Base-by-base conservation (phyloP, 1,140 invertebrate species). In the Ips typographus region DNA sequence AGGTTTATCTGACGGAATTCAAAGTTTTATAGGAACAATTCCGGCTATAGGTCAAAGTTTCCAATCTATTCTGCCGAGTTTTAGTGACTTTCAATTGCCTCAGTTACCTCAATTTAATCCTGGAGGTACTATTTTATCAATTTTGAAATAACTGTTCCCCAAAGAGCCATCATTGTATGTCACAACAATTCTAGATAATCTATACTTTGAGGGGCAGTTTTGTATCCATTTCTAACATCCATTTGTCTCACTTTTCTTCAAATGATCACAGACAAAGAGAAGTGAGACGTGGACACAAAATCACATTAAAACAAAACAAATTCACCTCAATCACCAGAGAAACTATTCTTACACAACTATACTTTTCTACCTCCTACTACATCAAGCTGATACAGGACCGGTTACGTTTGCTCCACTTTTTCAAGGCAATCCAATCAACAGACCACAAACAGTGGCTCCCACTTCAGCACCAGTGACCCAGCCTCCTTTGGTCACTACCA, bases 21-120 rank as follows among this genome's bases (percentile, higher is more conserved):
- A 70, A 59, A 68, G 65, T 8, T 73, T 73, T 62, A 52, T 73
- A n/a, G 65, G 60, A 22, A 73, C 72, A 1, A 41, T 73, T 4
- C 72, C 72, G 4, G 64, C 66, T 36, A 73, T 73, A 52, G 72
- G 65, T 40, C 69, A 73, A 62, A 73, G 72, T 52, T 73, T 73
- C 44, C 69, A 71, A 39, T 71, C 69, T 7, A 62, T 73, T 39
- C 69, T 73, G 42, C 72, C 72, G 37, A 65, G 47, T 63, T 73
- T 73, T 37, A 61, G 52, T 41, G 49, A 73, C 47, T 73, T 73
- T 65, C 71, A 72, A 40, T 49, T 68, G 38, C 65, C 70, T 56
- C 71, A 72, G 41, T 49, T 68, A 22, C 65, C 70, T 56, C 70
- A 70, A 53, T 66, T 70, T 52, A 53, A 57, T 49, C 59, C 52